phyloP scores from a whole-genome alignment of 2,888 invertebrate genomes.

The Neocrepidodera transversa region DNA sequence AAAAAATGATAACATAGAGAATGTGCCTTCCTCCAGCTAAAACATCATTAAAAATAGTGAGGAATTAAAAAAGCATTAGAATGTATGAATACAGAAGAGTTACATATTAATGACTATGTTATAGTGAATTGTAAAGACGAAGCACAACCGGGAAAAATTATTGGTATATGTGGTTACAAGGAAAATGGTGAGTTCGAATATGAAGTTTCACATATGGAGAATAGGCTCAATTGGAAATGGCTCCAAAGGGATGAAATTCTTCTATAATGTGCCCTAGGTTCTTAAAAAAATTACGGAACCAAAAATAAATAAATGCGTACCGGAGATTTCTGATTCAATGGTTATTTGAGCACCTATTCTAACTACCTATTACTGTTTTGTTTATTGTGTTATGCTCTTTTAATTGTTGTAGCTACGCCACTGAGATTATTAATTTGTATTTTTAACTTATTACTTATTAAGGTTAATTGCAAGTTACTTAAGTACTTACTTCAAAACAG shows the following conservation, averaged over 20 bases:
- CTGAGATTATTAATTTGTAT: too few relatives aligned
- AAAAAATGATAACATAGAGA: too few relatives aligned
- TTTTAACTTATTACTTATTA: too few relatives aligned
- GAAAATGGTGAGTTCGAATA: constrained; percentile 9
- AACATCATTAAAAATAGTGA: constrained; percentile 9
- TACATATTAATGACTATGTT: constrained; percentile 26
- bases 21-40: too few relatives aligned
- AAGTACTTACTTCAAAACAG: too few relatives aligned
- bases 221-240: constrained; percentile 9
- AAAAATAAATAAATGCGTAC: constrained; percentile 19
- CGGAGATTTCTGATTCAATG: constrained; percentile 20
- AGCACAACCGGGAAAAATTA: constrained; percentile 25
- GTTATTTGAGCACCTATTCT: constrained; percentile 7
- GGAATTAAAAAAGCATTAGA: neutral
- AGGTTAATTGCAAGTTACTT: too few relatives aligned
- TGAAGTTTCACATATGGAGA: constrained; percentile 13
- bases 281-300: constrained; percentile 2
- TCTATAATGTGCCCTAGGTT: constrained; percentile 15
- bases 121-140: constrained; percentile 28
- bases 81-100: constrained; percentile 14
- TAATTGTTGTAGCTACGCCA: too few relatives aligned
- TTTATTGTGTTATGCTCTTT: too few relatives aligned
- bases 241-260: constrained; percentile 5
- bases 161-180: constrained; percentile 3
- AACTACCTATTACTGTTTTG: too few relatives aligned